A percentile compares a stretch with the other conserved stretches of the same genome.
Evolutionary conservation across 2,113 vertebrate genomes (phyloP).

Genomic region (Xiphophorus couchianus): DNA sequence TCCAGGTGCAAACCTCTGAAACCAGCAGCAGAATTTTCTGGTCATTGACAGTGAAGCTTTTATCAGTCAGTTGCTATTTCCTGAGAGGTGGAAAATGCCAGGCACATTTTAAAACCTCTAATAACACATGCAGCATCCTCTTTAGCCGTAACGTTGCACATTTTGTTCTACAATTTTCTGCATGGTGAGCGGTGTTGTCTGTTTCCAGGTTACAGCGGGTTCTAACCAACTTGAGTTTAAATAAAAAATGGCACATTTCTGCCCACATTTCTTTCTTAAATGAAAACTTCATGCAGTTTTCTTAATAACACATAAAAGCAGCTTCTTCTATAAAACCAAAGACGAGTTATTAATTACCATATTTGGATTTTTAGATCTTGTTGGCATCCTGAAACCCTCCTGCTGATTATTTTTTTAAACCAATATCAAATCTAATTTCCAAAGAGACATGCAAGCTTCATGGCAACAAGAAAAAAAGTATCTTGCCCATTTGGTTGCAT

Average conservation of each 20-base stretch:
- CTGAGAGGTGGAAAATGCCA: neutral
- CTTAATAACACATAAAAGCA: too few species aligned
- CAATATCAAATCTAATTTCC: slow-evolving; percentile 36
- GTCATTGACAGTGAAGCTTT: neutral
- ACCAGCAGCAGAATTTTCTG: neutral
- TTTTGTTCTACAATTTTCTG: neutral
- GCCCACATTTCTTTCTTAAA: neutral
- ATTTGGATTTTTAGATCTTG: neutral
- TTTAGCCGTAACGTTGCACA: neutral
- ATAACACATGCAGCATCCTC: neutral
- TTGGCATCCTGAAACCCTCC: neutral
- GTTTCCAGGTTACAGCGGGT: neutral
- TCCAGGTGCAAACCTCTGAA: neutral
- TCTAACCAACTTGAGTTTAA: neutral
- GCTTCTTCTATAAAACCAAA: too few species aligned
- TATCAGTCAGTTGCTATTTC: neutral
- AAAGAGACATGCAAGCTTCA: slow-evolving; percentile 45
- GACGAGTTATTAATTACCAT: too few species aligned
- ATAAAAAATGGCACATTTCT: neutral
- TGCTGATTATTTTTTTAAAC: slow-evolving; percentile 18
- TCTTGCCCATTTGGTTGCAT: slow-evolving; percentile 38
- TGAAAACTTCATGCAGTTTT: too few species aligned
- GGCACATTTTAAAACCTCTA: slow-evolving; percentile 3
- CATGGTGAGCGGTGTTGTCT: neutral
- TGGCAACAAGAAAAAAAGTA: slow-evolving; percentile 44